A percentile compares a stretch with the other conserved stretches of the same genome.
Evolutionary conservation across 1,140 invertebrate species (phyloP).

Genomic region (Zaprionus camerounensis): DNA sequence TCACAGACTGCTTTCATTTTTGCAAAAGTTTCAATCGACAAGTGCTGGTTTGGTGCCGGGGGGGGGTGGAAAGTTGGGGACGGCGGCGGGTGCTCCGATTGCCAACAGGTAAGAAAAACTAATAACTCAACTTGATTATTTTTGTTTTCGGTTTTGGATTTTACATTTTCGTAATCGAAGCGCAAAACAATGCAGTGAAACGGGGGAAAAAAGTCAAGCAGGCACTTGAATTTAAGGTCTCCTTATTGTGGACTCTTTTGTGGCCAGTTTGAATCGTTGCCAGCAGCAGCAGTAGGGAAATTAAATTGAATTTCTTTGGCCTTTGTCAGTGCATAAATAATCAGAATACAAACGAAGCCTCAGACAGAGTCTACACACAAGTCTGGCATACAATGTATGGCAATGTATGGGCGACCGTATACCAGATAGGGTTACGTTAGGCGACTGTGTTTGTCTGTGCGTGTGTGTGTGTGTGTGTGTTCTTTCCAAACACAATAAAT

Average conservation of each 20-base stretch:
- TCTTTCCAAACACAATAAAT: slow-evolving; percentile 64
- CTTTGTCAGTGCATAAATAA: slow-evolving; percentile 60
- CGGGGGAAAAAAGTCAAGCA: not conserved
- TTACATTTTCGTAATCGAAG: slow-evolving; percentile 53
- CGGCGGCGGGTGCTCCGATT: not conserved
- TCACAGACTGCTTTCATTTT: slow-evolving; percentile 67
- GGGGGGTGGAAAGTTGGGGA: too few relatives aligned
- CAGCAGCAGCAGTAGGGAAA: slow-evolving; percentile 11
- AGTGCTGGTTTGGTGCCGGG: not conserved
- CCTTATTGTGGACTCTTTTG: slow-evolving; percentile 26
- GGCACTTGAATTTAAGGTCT: slow-evolving; percentile 43
- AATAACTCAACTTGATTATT: slow-evolving; percentile 50
- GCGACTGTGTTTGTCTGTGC: slow-evolving; percentile 15
- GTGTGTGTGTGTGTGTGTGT: slow-evolving; percentile 18
- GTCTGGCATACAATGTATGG: slow-evolving; percentile 4
- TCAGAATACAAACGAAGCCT: slow-evolving; percentile 39
- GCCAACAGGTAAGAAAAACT: slow-evolving; percentile 59
- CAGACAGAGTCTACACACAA: not conserved
- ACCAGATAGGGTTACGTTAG: slow-evolving; percentile 46
- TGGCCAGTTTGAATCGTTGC: slow-evolving; percentile 45
- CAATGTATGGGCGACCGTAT: slow-evolving; percentile 2
- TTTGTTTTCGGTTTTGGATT: slow-evolving; percentile 33
- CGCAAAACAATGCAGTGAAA: slow-evolving; percentile 47
- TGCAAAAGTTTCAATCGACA: slow-evolving; percentile 21
- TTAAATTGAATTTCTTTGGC: slow-evolving; percentile 56